Conservation (phyloP, 2,797 vertebrate species). For the Hapalemur alaotrensis region DNA sequence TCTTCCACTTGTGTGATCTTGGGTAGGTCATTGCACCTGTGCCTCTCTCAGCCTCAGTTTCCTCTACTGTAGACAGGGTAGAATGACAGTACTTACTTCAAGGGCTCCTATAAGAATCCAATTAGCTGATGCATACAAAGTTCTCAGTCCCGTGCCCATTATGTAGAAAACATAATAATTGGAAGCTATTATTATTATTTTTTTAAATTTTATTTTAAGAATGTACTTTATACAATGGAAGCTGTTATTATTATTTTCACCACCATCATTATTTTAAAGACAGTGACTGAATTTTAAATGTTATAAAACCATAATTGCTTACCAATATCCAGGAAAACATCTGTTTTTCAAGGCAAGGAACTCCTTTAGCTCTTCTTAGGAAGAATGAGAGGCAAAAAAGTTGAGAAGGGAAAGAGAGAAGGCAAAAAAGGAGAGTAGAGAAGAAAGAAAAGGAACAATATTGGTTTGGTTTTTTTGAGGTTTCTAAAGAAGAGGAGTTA, state of each 20-base stretch:
- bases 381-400: neutral
- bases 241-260: neutral
- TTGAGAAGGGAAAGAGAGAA: neutral
- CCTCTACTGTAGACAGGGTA: neutral
- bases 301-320: neutral
- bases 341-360: conserved; percentile 9
- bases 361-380: neutral
- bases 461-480: neutral
- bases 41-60: neutral
- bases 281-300: neutral
- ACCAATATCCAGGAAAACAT: neutral
- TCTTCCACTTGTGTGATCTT: neutral
- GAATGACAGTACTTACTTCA: neutral
- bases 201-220: neutral
- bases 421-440: neutral
- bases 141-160: neutral
- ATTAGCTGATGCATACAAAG: neutral
- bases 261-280: neutral
- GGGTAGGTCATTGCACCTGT: neutral
- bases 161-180: neutral
- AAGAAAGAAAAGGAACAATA: neutral
- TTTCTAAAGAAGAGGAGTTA: neutral
- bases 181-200: neutral
- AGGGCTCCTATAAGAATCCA: neutral
- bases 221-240: neutral